phyloP scores from a whole-genome alignment of 37 sponge, comb jelly and placozoan genomes.

The Eunapius fragilis region DNA sequence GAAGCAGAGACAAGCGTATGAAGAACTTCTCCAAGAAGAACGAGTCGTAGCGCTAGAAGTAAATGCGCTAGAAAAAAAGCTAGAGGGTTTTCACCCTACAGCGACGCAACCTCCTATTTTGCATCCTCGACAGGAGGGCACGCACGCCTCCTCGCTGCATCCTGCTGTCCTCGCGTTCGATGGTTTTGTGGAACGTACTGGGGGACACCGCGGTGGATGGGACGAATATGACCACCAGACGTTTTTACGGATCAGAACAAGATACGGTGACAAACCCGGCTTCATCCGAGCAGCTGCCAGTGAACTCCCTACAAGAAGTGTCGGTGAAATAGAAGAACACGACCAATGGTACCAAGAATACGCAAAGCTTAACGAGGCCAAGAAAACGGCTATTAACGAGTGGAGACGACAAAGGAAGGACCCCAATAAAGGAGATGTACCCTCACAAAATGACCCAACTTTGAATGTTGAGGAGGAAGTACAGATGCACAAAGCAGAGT shows the following conservation, averaged over 20 bases:
- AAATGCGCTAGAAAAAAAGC: constrained; percentile 68
- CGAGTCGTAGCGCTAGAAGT: constrained; percentile 52
- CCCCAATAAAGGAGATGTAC: neutral
- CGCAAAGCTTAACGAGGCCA: constrained; percentile 57
- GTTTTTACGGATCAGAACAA: constrained; percentile 57
- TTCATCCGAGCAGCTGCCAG: constrained; percentile 54
- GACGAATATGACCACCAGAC: constrained; percentile 88
- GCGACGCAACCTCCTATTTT: neutral
- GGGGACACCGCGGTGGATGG: constrained; percentile 91
- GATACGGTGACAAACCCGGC: neutral
- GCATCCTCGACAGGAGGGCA: neutral
- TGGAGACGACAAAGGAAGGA: constrained; percentile 72
- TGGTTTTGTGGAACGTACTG: constrained; percentile 79
- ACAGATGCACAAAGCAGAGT: constrained; percentile 8
- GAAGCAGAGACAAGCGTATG: constrained; percentile 80
- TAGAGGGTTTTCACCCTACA: constrained; percentile 27
- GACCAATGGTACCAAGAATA: constrained; percentile 86
- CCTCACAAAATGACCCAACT: neutral
- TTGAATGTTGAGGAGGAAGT: neutral
- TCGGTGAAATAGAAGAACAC: constrained; percentile 64
- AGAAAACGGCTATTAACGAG: constrained; percentile 75
- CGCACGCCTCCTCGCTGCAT: constrained; percentile 27
- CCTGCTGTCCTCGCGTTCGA: constrained; percentile 79
- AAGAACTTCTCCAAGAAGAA: constrained; percentile 70
- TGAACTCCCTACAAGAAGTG: constrained; percentile 71